phyloP scores from a whole-genome alignment of 2,797 vertebrate species.

The Tenualosa thibaudeaui region DNA sequence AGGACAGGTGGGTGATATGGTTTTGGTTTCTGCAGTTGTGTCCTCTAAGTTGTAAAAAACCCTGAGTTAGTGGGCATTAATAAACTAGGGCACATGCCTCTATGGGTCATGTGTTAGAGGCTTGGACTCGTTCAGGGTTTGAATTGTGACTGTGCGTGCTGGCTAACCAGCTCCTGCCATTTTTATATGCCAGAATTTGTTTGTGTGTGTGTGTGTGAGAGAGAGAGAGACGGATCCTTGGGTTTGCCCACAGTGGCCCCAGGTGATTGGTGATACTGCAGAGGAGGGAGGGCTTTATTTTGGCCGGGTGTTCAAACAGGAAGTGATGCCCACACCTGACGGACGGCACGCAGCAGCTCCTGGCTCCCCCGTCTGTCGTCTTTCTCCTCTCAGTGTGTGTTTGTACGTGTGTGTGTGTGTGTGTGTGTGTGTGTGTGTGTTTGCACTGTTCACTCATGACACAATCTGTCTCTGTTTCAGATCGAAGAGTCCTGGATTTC shows the following conservation, averaged over 20 bases:
- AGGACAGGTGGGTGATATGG: too few relatives aligned
- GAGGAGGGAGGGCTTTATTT: background rate
- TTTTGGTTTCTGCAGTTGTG: background rate
- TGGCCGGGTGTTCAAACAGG: slow-evolving; percentile 10
- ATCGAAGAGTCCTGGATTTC: slow-evolving; percentile 41
- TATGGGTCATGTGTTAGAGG: background rate
- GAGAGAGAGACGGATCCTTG: background rate
- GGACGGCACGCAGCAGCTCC: slow-evolving; percentile 1
- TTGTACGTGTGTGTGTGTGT: slow-evolving; percentile 31
- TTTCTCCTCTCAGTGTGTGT: background rate
- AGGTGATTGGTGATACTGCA: background rate
- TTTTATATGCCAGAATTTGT: background rate
- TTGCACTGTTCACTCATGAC: slow-evolving; percentile 29
- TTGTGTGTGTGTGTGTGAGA: background rate
- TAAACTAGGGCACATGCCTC: background rate
- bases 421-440: slow-evolving; percentile 10
- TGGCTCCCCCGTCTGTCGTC: background rate
- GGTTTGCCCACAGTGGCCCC: background rate
- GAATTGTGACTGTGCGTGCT: background rate
- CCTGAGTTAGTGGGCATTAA: background rate
- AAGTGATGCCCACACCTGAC: slow-evolving; percentile 17
- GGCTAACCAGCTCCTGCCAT: background rate
- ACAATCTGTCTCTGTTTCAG: slow-evolving; percentile 51
- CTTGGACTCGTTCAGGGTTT: background rate
- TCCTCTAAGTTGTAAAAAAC: background rate